Base-by-base conservation (phyloP, 2,888 invertebrate species). In the Hemistola chrysoprasaria region DNA sequence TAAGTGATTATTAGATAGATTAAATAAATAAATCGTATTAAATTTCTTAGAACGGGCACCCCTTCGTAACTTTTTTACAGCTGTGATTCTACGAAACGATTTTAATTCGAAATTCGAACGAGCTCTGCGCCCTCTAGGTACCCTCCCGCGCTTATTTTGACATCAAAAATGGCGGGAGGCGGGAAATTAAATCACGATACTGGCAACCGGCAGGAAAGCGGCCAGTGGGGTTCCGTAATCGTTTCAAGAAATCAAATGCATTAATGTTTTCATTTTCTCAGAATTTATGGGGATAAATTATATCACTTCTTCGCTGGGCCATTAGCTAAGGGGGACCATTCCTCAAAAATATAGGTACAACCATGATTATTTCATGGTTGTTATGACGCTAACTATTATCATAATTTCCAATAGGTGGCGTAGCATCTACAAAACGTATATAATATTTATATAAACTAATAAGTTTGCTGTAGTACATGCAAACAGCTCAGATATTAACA, bases 81-180 rank as follows among this genome's bases (percentile, higher is more conserved):
- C 75, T 73, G 71, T 60, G 53, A 11, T 78, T 78, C 78, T 63
- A 33, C 59, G 78, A 78, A 78, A 3, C 3, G 2, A 3, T 54
- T 35, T 27, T 6, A 16, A 23, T 31, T 4, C 27, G 47, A 40
- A 53, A 58, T 53, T 39, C 40, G 45, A 61, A 56, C 53, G 53
- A n/a, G n/a, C n/a, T n/a, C n/a, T n/a, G 16, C 16, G 16, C 16
- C 16, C 16, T 16, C 16, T 16, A n/a, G n/a, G n/a, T 50, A 47
- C 51, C 60, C 65, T 55, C 52, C 44, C 48, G 53, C 53, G 51
- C 45, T 49, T 42, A 45, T 49, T 44, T 47, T 37, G 33, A 46
- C 43, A 25, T 37, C 20, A 11, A 51, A 50, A 53, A 50, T 24
- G 40, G 51, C 45, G 50, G 55, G 41, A 24, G 40, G 51, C 45